Conservation (phyloP, 2,888 invertebrate species). For the Yponomeuta plumbellus region DNA sequence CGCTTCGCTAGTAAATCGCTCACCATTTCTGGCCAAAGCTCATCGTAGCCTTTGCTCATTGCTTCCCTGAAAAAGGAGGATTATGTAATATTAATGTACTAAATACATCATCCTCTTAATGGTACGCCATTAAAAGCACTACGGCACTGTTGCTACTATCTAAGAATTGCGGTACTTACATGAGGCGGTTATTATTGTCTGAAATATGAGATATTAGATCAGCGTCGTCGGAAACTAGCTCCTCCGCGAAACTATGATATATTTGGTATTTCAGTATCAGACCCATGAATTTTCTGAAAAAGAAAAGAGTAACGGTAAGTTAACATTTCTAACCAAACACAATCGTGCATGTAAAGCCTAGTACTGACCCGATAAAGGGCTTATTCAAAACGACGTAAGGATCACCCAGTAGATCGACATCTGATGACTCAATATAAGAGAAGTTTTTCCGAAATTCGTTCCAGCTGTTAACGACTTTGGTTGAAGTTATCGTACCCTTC, state of each 20-base stretch:
- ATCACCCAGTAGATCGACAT: slow-evolving; percentile 71
- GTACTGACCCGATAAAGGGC: slow-evolving; percentile 71
- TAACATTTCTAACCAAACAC: not conserved
- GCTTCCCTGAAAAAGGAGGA: slow-evolving; percentile 46
- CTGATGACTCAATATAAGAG: slow-evolving; percentile 58
- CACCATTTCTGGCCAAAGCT: slow-evolving; percentile 67
- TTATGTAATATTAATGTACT: not conserved
- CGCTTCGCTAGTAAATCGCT: slow-evolving; percentile 63
- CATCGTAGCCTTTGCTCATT: slow-evolving; percentile 64
- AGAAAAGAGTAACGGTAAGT: slow-evolving; percentile 3
- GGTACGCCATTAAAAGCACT: not conserved
- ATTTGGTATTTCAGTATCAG: slow-evolving; percentile 76
- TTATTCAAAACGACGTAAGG: slow-evolving; percentile 68
- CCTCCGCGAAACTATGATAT: slow-evolving; percentile 67
- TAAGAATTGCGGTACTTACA: slow-evolving; percentile 43
- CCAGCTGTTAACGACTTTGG: slow-evolving; percentile 64
- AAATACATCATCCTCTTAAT: not conserved
- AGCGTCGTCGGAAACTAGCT: slow-evolving; percentile 58
- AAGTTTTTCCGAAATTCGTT: slow-evolving; percentile 66
- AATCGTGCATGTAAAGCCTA: not conserved
- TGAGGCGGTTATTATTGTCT: slow-evolving; percentile 52
- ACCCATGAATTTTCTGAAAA: slow-evolving; percentile 75
- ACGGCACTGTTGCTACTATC: not conserved
- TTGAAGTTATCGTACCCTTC: slow-evolving; percentile 48
- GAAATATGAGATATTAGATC: slow-evolving; percentile 61